These are phyloP conservation scores for Cepaea hortensis DNA, from an alignment of 2,888 invertebrate species.

Conservation along the genomic window DNA sequence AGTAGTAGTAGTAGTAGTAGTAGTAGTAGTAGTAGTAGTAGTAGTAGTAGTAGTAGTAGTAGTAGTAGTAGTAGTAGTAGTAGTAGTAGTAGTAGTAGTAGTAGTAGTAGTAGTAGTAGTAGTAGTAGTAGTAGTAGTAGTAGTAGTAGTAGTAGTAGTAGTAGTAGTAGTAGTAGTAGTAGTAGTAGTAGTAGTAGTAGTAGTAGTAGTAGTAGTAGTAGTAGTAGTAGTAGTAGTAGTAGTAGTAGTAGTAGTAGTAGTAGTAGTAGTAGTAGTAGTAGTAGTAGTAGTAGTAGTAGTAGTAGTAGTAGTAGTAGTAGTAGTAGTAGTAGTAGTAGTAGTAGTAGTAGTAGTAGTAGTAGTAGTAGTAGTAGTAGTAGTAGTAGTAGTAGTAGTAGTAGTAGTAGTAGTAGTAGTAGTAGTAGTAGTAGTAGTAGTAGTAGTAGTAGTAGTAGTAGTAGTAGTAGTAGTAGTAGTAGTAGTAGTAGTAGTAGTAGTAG, in stretches of 20 bases:
- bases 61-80: slow-evolving; percentile 32
- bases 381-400: slow-evolving; percentile 23
- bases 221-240: slow-evolving; percentile 29
- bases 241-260: slow-evolving; percentile 18
- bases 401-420: slow-evolving; percentile 30
- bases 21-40: slow-evolving; percentile 31
- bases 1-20: slow-evolving; percentile 30
- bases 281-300: slow-evolving; percentile 29
- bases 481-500: slow-evolving; percentile 32
- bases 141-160: slow-evolving; percentile 27
- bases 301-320: slow-evolving; percentile 33
- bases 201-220: slow-evolving; percentile 29
- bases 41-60: slow-evolving; percentile 20
- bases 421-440: slow-evolving; percentile 32
- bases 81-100: slow-evolving; percentile 27
- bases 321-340: slow-evolving; percentile 18
- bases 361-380: slow-evolving; percentile 31
- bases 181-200: slow-evolving; percentile 20
- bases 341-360: slow-evolving; percentile 29
- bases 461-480: slow-evolving; percentile 32
- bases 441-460: slow-evolving; percentile 27
- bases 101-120: slow-evolving; percentile 26
- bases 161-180: slow-evolving; percentile 33
- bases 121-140: slow-evolving; percentile 27
- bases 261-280: slow-evolving; percentile 31